Evolutionary conservation across 2,888 invertebrate species (phyloP).

Genomic region (Petrophora chlorosata): DNA sequence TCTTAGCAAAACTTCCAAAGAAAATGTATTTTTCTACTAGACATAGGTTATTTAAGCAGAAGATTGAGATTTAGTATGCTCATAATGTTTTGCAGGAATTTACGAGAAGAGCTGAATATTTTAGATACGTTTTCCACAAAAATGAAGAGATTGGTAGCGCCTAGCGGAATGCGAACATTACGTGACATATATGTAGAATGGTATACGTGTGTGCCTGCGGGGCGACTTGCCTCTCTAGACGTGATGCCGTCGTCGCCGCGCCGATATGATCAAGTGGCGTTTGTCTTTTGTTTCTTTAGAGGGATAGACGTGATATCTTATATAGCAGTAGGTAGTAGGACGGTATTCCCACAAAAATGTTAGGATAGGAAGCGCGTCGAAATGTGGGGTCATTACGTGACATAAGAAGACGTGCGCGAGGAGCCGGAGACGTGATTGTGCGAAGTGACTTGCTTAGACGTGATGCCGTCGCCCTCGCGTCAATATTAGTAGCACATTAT

Average conservation of each 20-base stretch:
- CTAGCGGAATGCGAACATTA: slow-evolving; percentile 26
- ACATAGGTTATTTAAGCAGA: background rate
- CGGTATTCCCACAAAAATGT: slow-evolving; percentile 4
- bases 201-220: slow-evolving; percentile 9
- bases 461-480: background rate
- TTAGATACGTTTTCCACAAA: background rate
- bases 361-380: slow-evolving; percentile 6
- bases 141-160: slow-evolving; percentile 15
- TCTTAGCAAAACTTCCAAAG: background rate
- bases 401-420: background rate
- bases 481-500: no score
- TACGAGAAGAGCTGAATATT: slow-evolving; percentile 1
- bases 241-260: slow-evolving; percentile 6
- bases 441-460: background rate
- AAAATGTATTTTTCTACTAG: background rate
- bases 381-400: background rate
- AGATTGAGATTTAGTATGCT: background rate
- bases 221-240: slow-evolving; percentile 23
- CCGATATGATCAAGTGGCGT: background rate
- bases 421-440: background rate
- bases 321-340: no score
- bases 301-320: no score
- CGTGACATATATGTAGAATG: slow-evolving; percentile 20
- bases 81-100: background rate
- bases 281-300: no score